phyloP scores from a whole-genome alignment of 1,140 invertebrate genomes.

The Venustaconcha ellipsiformis region DNA sequence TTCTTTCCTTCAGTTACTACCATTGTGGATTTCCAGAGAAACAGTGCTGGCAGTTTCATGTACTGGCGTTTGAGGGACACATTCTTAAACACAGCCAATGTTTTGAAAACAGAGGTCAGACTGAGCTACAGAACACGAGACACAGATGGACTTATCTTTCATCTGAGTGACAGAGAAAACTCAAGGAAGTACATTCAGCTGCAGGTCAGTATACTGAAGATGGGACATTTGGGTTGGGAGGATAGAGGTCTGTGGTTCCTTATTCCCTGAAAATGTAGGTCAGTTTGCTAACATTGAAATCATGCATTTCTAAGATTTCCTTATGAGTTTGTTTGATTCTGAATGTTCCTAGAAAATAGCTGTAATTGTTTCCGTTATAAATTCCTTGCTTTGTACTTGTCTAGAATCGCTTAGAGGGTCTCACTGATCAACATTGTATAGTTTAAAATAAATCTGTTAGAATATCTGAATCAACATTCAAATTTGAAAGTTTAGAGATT shows the following conservation, averaged over 20 bases:
- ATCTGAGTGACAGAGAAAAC: constrained; percentile 30
- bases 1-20: constrained; percentile 69
- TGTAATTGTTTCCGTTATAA: too few species aligned
- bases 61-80: constrained; percentile 87
- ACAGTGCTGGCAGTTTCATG: constrained; percentile 83
- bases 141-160: constrained; percentile 76
- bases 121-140: constrained; percentile 84
- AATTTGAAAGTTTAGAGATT: too few species aligned
- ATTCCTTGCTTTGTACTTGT: too few species aligned
- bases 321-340: background rate
- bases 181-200: constrained; percentile 87
- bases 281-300: too few species aligned
- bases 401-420: too few species aligned
- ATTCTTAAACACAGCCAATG: constrained; percentile 71
- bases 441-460: too few species aligned
- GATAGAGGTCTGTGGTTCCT: too few species aligned
- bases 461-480: too few species aligned
- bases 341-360: background rate
- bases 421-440: too few species aligned
- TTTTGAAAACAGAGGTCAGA: constrained; percentile 75
- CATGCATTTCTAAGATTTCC: too few species aligned
- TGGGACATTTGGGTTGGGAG: too few species aligned
- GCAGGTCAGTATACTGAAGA: constrained; percentile 74
- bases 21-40: constrained; percentile 83
- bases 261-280: too few species aligned